These are phyloP conservation scores for Hydrotaea cyrtoneurina DNA, from an alignment of 2,888 invertebrate genomes.

Conservation along the genomic window DNA sequence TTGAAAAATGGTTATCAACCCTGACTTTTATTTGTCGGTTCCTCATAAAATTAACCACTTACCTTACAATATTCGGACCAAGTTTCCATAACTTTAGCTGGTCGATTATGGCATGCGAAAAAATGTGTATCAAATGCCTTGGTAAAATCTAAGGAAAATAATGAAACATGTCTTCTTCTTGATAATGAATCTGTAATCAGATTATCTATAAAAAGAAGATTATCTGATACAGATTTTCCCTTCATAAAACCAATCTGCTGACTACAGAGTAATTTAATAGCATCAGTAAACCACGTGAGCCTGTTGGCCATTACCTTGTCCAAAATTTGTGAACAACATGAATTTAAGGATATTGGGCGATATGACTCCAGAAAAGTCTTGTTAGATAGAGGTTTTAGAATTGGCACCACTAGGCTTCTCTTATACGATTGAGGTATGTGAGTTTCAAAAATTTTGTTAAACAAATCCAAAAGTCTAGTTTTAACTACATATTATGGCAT, in stretches of 20 bases:
- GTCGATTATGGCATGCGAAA: constrained; percentile 49
- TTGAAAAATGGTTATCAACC: constrained; percentile 26
- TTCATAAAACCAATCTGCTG: constrained; percentile 46
- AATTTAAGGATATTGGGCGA: constrained; percentile 63
- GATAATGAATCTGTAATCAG: constrained; percentile 35
- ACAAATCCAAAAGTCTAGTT: constrained; percentile 43
- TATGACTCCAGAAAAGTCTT: constrained; percentile 58
- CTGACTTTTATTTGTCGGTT: constrained; percentile 44
- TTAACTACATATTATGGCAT: constrained; percentile 32
- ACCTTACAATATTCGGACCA: constrained; percentile 42
- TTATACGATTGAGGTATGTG: constrained; percentile 64
- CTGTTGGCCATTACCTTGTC: constrained; percentile 57
- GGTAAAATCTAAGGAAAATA: constrained; percentile 58
- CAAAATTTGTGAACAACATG: constrained; percentile 60
- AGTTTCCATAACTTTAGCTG: constrained; percentile 39
- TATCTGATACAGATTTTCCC: constrained; percentile 37
- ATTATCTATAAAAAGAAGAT: constrained; percentile 58
- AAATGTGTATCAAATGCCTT: constrained; percentile 65
- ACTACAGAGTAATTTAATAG: constrained; percentile 40
- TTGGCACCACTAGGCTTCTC: constrained; percentile 50
- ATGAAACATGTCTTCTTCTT: constrained; percentile 26
- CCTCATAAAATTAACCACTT: constrained; percentile 34
- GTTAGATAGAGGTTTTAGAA: constrained; percentile 56
- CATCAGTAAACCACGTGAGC: constrained; percentile 56
- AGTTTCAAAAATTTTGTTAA: constrained; percentile 51